Percentiles rank a stretch among this genome's conserved stretches.
Conservation (phyloP, 2,888 invertebrate genomes). For the Tuberolachnus salignus region DNA sequence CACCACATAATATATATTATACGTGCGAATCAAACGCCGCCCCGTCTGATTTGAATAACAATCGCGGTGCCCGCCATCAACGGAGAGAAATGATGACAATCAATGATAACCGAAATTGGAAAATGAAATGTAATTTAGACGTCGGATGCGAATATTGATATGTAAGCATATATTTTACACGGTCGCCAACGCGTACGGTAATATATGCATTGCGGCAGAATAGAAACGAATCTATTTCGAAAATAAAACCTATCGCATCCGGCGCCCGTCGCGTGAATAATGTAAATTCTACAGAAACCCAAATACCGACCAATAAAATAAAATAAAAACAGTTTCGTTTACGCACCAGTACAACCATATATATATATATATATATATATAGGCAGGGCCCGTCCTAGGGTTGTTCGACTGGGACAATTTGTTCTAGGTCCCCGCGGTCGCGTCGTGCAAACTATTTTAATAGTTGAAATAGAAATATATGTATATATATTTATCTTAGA, state of each 20-base stretch:
- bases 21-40: slow-evolving; percentile 37
- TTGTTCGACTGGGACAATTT: too few species aligned
- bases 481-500: too few species aligned
- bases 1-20: background rate
- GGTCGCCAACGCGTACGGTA: background rate
- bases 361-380: too few species aligned
- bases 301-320: too few species aligned
- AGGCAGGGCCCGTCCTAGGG: too few species aligned
- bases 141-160: slow-evolving; percentile 25
- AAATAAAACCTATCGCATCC: background rate
- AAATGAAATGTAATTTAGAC: slow-evolving; percentile 49
- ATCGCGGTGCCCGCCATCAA: background rate
- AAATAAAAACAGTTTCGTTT: too few species aligned
- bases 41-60: slow-evolving; percentile 50
- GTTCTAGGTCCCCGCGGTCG: too few species aligned
- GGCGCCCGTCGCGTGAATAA: background rate
- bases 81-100: slow-evolving; percentile 47
- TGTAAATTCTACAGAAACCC: slow-evolving; percentile 26
- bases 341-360: too few species aligned
- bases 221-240: slow-evolving; percentile 10
- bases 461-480: too few species aligned
- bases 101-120: slow-evolving; percentile 49
- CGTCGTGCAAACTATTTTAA: too few species aligned
- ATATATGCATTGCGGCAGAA: background rate
- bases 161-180: slow-evolving; percentile 35